A percentile compares a stretch with the other conserved stretches of the same genome.
phyloP scores from a whole-genome alignment of 1,140 invertebrate genomes.

The Drosophila funebris region DNA sequence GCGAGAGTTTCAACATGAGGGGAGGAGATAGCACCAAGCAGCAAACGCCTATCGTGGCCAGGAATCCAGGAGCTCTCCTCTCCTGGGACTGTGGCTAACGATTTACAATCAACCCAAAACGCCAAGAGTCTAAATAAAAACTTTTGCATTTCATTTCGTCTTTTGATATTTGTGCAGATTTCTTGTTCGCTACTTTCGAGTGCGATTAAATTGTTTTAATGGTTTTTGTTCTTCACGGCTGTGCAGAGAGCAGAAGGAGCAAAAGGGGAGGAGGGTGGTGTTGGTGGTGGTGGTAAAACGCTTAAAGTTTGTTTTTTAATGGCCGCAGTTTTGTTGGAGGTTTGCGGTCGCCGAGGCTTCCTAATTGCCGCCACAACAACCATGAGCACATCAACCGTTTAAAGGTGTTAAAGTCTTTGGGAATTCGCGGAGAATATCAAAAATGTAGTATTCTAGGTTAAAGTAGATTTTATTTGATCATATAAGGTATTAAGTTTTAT shows the following conservation, averaged over 20 bases:
- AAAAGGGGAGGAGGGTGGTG: background rate
- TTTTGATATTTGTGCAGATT: conserved; percentile 70
- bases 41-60: conserved; percentile 42
- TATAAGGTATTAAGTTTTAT: too few species aligned
- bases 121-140: conserved; percentile 76
- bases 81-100: conserved; percentile 51
- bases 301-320: conserved; percentile 77
- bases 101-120: conserved; percentile 75
- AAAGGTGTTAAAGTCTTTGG: conserved; percentile 28
- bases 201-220: conserved; percentile 82
- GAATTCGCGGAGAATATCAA: background rate
- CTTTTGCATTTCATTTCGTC: conserved; percentile 80
- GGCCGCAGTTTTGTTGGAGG: conserved; percentile 34
- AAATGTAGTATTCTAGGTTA: too few species aligned
- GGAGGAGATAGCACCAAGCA: conserved; percentile 14
- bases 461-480: too few species aligned
- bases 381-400: conserved; percentile 6
- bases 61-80: conserved; percentile 10
- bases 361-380: conserved; percentile 40
- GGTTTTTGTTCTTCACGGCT: conserved; percentile 62
- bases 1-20: background rate
- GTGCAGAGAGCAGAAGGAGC: background rate
- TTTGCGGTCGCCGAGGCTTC: conserved; percentile 28
- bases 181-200: conserved; percentile 61
- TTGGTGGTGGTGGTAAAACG: conserved; percentile 14